Evolutionary conservation across 2,888 invertebrate species (phyloP).

Genomic region (Andrena praecox): DNA sequence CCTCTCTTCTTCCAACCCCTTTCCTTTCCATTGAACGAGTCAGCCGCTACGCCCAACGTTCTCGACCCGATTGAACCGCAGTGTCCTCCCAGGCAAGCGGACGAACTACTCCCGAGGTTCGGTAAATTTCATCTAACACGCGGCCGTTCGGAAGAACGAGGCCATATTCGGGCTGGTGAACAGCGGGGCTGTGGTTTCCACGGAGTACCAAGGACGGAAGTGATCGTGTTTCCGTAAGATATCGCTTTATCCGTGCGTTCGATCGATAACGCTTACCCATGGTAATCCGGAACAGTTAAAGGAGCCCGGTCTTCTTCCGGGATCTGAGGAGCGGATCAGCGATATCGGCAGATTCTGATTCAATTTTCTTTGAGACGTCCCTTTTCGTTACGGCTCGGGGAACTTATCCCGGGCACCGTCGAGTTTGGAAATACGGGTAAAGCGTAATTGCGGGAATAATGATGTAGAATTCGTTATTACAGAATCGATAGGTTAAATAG

Average conservation of each 20-base stretch:
- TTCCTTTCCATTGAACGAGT: slow-evolving; percentile 20
- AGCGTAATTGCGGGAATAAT: slow-evolving; percentile 20
- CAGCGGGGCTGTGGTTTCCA: slow-evolving; percentile 36
- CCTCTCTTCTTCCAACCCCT: slow-evolving; percentile 5
- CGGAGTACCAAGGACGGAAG: slow-evolving; percentile 21
- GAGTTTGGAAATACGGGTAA: not conserved
- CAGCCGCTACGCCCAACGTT: slow-evolving; percentile 18
- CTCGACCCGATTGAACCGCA: slow-evolving; percentile 44
- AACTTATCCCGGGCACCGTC: not conserved
- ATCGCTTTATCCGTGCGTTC: slow-evolving; percentile 26
- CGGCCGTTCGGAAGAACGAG: slow-evolving; percentile 24
- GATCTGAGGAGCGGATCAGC: not conserved
- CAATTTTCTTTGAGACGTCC: not conserved
- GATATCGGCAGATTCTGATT: slow-evolving; percentile 12
- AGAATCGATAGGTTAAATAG: slow-evolving; percentile 25
- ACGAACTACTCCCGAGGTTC: slow-evolving; percentile 35
- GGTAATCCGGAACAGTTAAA: slow-evolving; percentile 25
- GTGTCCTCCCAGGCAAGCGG: slow-evolving; percentile 35
- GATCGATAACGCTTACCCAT: slow-evolving; percentile 47
- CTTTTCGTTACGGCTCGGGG: not conserved
- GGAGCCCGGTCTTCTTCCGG: not conserved
- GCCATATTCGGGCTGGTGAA: slow-evolving; percentile 25
- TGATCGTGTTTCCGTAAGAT: slow-evolving; percentile 42
- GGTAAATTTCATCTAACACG: slow-evolving; percentile 49
- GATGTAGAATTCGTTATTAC: slow-evolving; percentile 22